Base-by-base conservation (phyloP, 2,888 invertebrate species). In the Allolobophora icterica region DNA sequence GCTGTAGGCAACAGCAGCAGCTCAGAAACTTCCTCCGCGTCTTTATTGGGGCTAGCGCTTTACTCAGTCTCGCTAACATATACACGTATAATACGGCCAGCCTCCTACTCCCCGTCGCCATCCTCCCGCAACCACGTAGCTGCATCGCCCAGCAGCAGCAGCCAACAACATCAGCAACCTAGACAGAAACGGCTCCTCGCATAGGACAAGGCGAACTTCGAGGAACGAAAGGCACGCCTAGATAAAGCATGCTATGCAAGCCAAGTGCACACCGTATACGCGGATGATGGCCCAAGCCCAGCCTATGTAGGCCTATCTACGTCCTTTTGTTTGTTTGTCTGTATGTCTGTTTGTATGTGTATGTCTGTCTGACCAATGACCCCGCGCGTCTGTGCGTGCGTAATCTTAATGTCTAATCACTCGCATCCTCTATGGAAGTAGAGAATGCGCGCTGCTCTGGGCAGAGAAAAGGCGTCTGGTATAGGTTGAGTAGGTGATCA, bases 331-430 rank as follows among this genome's bases (percentile, higher is more conserved):
- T 17, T 87, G 84, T 33, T 11, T 84, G 33, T 84, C 84, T 33
- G 84, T 84, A 33, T 2, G 13, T 33, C 17, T 84, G 33, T 84
- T n/a, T 84, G 33, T 84, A 13, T 42, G 42, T 42, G 15, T 42
- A 2, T 24, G 52, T 71, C 71, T n/a, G 71, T 71, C 71, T 71
- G 71, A 30, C 24, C 87, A 0, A 35, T 35, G 34, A 15, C 35
- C 87, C 4, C 15, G 84, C 84, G 84, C 84, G 84, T 84, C 19
- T 38, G 87, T 35, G 87, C 87, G 33, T 71, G 71, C 71, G 71
- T 71, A 71, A 71, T 71, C 71, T 71, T 71, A 71, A 71, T n/a
- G 71, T n/a, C 71, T n/a, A 71, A 71, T 71, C 71, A 71, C n/a
- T 30, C n/a, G 71, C 30, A 71, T 71, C 71, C 71, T 71, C 24